Evolutionary conservation across 2,797 vertebrate genomes (phyloP).

Genomic region (Lagodon rhomboides): DNA sequence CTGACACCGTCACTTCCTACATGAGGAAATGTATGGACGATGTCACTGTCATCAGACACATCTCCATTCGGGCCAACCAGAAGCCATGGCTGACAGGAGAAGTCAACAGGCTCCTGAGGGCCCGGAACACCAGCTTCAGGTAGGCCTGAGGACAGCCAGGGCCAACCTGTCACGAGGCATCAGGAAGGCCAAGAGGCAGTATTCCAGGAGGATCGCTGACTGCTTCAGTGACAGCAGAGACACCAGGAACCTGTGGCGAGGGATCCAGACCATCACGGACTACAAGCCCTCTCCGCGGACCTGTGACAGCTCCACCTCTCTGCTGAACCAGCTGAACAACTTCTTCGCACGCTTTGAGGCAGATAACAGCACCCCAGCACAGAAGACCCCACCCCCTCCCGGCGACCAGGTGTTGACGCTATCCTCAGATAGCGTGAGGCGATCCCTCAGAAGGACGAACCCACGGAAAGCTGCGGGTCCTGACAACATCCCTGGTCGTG

Average conservation of each 20-base stretch:
- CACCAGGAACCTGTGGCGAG: background rate
- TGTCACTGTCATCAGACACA: background rate
- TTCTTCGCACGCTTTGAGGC: conserved; percentile 11
- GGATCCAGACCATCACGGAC: background rate
- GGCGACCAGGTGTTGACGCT: background rate
- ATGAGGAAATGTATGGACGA: background rate
- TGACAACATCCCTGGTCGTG: background rate
- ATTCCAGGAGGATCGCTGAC: background rate
- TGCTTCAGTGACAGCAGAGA: background rate
- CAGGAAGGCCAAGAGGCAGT: background rate
- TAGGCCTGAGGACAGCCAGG: too few relatives aligned
- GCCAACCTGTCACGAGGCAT: too few relatives aligned
- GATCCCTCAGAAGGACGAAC: background rate
- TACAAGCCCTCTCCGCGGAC: background rate
- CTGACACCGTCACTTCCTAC: background rate
- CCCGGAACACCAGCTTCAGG: too few relatives aligned
- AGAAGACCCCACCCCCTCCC: background rate
- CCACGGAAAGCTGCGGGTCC: background rate
- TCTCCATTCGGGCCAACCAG: background rate
- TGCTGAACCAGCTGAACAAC: background rate
- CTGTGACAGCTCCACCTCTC: background rate
- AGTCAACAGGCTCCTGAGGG: background rate
- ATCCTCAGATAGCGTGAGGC: background rate
- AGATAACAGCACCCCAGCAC: too few relatives aligned
- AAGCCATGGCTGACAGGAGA: background rate